These are phyloP conservation scores for Chrysina gloriosa DNA, from an alignment of 2,888 invertebrate species.

Conservation along the genomic window DNA sequence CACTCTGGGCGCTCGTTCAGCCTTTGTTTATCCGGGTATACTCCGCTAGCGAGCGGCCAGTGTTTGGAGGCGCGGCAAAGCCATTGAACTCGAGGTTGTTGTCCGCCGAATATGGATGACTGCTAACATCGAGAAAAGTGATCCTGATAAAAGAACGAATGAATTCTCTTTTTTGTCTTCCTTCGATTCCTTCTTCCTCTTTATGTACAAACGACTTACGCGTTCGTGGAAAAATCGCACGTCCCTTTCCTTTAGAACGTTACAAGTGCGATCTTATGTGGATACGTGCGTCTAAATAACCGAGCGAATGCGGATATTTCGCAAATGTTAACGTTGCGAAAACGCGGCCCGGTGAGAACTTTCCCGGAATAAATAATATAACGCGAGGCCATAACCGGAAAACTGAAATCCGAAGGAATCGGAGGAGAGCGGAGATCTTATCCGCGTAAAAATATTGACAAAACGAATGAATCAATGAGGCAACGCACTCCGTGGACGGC, in stretches of 20 bases:
- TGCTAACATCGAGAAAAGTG: constrained; percentile 51
- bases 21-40: constrained; percentile 43
- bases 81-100: constrained; percentile 65
- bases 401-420: not conserved
- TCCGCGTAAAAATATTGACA: constrained; percentile 28
- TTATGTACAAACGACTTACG: not conserved
- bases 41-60: constrained; percentile 51
- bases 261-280: not conserved
- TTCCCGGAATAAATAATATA: not conserved
- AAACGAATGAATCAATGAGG: constrained; percentile 32
- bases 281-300: too few relatives aligned
- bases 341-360: too few relatives aligned
- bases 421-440: not conserved
- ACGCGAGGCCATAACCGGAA: not conserved
- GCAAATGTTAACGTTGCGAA: too few relatives aligned
- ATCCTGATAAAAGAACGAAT: constrained; percentile 44
- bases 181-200: not conserved
- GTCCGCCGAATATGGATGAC: constrained; percentile 63
- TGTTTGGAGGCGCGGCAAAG: constrained; percentile 61
- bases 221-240: constrained; percentile 1
- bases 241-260: not conserved
- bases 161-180: constrained; percentile 6
- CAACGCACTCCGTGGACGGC: constrained; percentile 18
- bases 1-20: constrained; percentile 16
- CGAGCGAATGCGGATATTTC: too few relatives aligned